phyloP scores from a whole-genome alignment of 2,113 vertebrate genomes.

The Pseudorasbora parva region DNA sequence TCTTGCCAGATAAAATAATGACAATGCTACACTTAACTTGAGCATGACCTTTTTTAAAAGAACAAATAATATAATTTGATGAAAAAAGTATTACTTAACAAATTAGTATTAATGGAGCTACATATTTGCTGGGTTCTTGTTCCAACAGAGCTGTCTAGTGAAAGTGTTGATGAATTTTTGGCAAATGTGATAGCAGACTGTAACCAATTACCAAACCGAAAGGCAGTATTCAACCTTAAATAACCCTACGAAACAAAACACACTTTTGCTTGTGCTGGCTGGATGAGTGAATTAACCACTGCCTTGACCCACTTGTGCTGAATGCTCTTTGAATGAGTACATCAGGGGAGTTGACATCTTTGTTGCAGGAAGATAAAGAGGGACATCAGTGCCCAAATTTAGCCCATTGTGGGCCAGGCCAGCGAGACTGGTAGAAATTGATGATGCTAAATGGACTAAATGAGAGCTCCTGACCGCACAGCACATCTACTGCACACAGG shows the following conservation, averaged over 20 bases:
- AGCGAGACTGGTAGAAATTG: slow-evolving; percentile 18
- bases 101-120: not conserved
- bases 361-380: slow-evolving; percentile 41
- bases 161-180: slow-evolving; percentile 50
- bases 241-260: slow-evolving; percentile 26
- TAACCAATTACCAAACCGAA: slow-evolving; percentile 41
- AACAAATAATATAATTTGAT: not conserved
- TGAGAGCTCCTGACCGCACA: not conserved
- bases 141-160: not conserved
- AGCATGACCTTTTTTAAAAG: not conserved
- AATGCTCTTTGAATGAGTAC: slow-evolving; percentile 39
- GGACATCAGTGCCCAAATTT: slow-evolving; percentile 44
- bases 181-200: slow-evolving; percentile 39
- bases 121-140: not conserved
- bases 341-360: slow-evolving; percentile 38
- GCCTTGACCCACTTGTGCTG: slow-evolving; percentile 42
- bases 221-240: slow-evolving; percentile 28
- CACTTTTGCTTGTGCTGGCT: not conserved
- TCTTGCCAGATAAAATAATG: not conserved
- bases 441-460: slow-evolving; percentile 39
- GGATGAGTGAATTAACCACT: slow-evolving; percentile 19
- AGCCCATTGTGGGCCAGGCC: slow-evolving; percentile 32
- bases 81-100: not conserved
- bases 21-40: not conserved
- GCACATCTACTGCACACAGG: not conserved